Evolutionary conservation across 2,113 vertebrate genomes (phyloP).

Genomic region (Diadophis punctatus): DNA sequence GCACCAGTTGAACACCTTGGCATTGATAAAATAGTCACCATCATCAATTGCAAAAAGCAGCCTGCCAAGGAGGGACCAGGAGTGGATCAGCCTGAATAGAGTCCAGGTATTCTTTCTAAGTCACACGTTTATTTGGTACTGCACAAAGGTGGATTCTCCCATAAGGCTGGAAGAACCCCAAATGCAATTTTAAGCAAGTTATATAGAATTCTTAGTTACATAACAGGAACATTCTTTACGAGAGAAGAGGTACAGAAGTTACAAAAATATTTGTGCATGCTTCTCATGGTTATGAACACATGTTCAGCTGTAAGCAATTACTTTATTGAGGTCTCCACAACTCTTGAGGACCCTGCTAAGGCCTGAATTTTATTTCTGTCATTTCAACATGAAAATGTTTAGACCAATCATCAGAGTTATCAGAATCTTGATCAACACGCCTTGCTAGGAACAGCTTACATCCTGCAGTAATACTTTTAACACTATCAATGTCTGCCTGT

Average conservation of each 20-base stretch:
- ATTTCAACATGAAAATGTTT: neutral
- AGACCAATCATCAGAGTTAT: neutral
- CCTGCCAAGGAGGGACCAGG: too few relatives aligned
- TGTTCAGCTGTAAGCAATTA: neutral
- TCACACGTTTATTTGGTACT: neutral
- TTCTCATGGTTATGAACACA: neutral
- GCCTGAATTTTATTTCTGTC: neutral
- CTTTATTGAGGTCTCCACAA: neutral
- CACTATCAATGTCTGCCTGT: neutral
- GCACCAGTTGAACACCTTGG: neutral
- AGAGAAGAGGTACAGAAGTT: neutral
- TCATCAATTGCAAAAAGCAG: neutral
- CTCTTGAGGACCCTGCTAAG: neutral
- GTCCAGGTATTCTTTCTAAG: neutral
- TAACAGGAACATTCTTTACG: neutral
- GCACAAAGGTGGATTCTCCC: neutral
- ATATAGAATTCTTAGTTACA: neutral
- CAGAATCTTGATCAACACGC: neutral
- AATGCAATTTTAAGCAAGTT: neutral
- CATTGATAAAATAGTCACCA: neutral
- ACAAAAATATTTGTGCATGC: neutral
- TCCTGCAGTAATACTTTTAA: neutral
- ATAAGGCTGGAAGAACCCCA: neutral
- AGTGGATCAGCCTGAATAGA: neutral
- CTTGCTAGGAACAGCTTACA: neutral